phyloP scores from a whole-genome alignment of 2,113 vertebrate genomes.

The Chloebia gouldiae region DNA sequence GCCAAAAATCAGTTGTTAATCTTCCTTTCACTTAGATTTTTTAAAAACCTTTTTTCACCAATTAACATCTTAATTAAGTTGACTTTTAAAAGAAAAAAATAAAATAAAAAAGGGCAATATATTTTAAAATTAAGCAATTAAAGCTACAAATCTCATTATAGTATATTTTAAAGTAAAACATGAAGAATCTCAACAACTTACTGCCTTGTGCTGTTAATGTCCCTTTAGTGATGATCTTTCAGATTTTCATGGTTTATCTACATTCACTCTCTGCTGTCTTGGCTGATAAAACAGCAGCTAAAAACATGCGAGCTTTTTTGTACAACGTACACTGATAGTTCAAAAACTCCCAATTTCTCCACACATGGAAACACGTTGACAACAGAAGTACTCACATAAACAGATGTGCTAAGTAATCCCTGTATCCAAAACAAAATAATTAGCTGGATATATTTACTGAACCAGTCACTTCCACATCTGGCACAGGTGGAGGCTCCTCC shows the following conservation, averaged over 20 bases:
- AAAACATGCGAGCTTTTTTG: not conserved
- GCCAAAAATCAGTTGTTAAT: not conserved
- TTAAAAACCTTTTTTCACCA: not conserved
- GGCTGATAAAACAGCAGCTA: not conserved
- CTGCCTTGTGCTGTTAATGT: not conserved
- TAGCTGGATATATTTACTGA: not conserved
- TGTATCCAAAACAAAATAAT: not conserved
- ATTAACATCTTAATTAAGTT: not conserved
- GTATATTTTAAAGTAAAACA: not conserved
- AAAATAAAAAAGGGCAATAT: not conserved
- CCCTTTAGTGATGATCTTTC: not conserved
- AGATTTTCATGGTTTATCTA: not conserved
- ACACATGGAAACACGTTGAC: fast-evolving
- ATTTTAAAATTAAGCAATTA: not conserved
- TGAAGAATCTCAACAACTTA: not conserved
- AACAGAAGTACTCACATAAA: not conserved
- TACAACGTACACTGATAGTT: not conserved
- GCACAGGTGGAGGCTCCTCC: not conserved
- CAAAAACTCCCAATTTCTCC: not conserved
- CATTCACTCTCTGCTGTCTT: not conserved
- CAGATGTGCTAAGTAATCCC: not conserved
- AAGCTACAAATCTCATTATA: not conserved
- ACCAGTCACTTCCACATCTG: not conserved
- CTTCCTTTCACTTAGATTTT: not conserved
- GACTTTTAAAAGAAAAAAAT: not conserved